phyloP scores from a whole-genome alignment of 1,140 invertebrate species.

The Propsilocerus akamusi region DNA sequence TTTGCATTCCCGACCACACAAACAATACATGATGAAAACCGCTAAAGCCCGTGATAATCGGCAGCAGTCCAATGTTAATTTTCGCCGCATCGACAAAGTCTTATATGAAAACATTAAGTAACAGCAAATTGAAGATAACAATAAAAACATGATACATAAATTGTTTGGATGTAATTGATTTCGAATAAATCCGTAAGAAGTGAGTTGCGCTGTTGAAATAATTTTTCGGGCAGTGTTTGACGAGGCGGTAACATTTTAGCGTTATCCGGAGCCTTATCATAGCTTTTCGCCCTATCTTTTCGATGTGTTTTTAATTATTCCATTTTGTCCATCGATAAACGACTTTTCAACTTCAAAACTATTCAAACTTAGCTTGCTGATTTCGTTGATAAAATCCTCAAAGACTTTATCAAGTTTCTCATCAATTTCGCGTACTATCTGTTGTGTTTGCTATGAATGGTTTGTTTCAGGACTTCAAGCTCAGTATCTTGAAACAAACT shows the following conservation, averaged over 20 bases:
- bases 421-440: neutral
- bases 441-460: neutral
- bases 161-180: constrained; percentile 57
- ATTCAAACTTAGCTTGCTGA: neutral
- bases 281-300: neutral
- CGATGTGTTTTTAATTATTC: neutral
- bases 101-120: constrained; percentile 47
- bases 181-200: constrained; percentile 59
- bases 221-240: constrained; percentile 34
- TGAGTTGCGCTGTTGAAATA: constrained; percentile 49
- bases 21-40: constrained; percentile 25
- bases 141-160: constrained; percentile 74
- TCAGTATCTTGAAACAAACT: neutral
- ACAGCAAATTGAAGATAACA: constrained; percentile 54
- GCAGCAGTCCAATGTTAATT: constrained; percentile 28
- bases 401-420: neutral
- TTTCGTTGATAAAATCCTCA: neutral
- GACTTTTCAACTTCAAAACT: neutral
- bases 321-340: neutral
- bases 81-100: constrained; percentile 54
- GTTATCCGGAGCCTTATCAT: neutral
- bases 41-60: constrained; percentile 26
- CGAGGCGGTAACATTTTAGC: neutral
- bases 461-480: neutral
- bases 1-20: constrained; percentile 27